Evolutionary conservation across 2,888 invertebrate species (phyloP).

Genomic region (Girardia tigrina): DNA sequence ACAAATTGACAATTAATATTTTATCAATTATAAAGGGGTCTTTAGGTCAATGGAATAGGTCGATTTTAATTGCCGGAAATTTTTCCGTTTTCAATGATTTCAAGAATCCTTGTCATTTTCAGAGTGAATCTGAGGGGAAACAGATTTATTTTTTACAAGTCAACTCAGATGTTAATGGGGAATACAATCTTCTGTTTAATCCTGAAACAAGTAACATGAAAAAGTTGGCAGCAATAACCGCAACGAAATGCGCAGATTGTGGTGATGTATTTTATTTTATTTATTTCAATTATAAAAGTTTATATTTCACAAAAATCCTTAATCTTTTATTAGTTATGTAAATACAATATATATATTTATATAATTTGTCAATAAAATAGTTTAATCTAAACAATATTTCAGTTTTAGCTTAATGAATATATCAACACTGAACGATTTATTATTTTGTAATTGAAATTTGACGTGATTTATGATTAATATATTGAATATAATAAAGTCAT

Average conservation of each 20-base stretch:
- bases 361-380: no score
- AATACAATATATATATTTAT: no score
- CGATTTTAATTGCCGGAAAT: not conserved
- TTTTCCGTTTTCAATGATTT: not conserved
- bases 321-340: no score
- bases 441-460: no score
- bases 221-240: not conserved
- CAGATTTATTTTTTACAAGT: not conserved
- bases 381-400: no score
- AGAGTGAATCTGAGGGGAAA: not conserved
- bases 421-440: no score
- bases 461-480: no score
- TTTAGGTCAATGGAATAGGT: not conserved
- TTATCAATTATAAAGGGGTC: not conserved
- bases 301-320: no score
- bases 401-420: no score
- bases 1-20: conserved; percentile 6
- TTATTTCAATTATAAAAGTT: no score
- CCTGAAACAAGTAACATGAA: not conserved
- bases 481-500: no score
- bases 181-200: not conserved
- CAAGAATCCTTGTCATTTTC: not conserved
- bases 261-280: not conserved
- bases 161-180: not conserved
- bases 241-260: not conserved